Base-by-base conservation (phyloP, 2,113 vertebrate species). In the Coregonus clupeaformis region DNA sequence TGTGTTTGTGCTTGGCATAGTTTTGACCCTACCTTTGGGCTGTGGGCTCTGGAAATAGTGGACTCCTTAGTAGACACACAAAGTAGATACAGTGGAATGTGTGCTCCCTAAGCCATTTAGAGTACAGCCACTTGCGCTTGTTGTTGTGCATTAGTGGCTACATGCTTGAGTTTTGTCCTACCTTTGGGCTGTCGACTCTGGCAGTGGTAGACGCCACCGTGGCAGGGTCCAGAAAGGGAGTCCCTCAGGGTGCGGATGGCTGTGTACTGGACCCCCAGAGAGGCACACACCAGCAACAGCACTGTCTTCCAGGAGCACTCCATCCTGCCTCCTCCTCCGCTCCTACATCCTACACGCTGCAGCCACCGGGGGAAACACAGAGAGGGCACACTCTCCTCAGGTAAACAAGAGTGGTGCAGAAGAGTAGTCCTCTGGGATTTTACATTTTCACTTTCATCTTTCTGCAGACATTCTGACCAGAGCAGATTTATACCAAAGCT, bases 301-400 rank as follows among this genome's bases (percentile, higher is more conserved):
- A 95, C 84, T 0, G 91, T 91, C 90, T 94, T 95, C 94, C 94
- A 94, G 80, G 92, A 94, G 78, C 92, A 94, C 92, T 94, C 93
- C 93, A 95, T 95, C 79, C 80, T 86, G 74, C 75, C 76, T 27
- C 79, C 69, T 45, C 79, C 67, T 45, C 81, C 57, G 71, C 74
- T 78, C 80, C 89, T 89, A 87, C 89, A 90, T 93, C 79, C 86
- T 90, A 85, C 80, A 85, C 70, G 71, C 86, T 90, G 84, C 13
- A 59, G 47, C 12, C 25, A 81, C 29, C 2, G 71, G 64, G 12
- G 11, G 5, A 77, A 2, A 66, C 69, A 81, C 32, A 78, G 7
- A 76, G 27, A 77, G 42, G 67, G 18, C 18, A 81, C 68, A 75
- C 9, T 36, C 30, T 20, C 16, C 30, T 4, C 49, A 42, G 47